Evolutionary conservation across 1,140 invertebrate genomes (phyloP).

Genomic region (Papilio dardanus): DNA sequence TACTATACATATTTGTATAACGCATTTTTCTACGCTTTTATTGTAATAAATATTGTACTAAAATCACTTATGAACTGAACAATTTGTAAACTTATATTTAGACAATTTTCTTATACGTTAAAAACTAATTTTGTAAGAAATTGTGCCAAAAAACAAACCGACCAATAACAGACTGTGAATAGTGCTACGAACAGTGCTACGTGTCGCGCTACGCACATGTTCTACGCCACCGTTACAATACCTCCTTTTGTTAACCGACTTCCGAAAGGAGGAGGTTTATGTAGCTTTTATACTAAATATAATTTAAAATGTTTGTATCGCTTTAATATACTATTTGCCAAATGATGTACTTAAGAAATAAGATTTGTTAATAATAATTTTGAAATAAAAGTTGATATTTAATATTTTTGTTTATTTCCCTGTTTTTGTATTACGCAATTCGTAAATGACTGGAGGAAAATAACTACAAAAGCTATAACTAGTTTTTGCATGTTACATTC

Average conservation of each 20-base stretch:
- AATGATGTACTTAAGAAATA: background rate
- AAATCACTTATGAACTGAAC: background rate
- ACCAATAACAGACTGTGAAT: background rate
- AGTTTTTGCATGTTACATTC: too few species aligned
- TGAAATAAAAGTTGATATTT: slow-evolving; percentile 1
- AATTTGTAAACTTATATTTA: slow-evolving; percentile 12
- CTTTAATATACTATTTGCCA: background rate
- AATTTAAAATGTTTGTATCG: background rate
- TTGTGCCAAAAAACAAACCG: background rate
- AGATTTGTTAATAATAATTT: background rate
- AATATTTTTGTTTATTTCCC: background rate
- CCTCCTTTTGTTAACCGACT: background rate
- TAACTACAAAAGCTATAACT: too few species aligned
- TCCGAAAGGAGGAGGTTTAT: too few species aligned
- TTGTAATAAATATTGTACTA: background rate
- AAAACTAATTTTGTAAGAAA: background rate
- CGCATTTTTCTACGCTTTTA: background rate
- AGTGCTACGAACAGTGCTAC: background rate
- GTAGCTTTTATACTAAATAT: too few species aligned
- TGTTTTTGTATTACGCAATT: background rate
- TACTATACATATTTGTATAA: background rate
- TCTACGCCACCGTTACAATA: background rate
- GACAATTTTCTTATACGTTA: background rate
- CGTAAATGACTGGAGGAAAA: too few species aligned
- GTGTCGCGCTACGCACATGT: background rate